Base-by-base conservation (phyloP, 2,797 vertebrate species). In the Pseudochaenichthys georgianus region DNA sequence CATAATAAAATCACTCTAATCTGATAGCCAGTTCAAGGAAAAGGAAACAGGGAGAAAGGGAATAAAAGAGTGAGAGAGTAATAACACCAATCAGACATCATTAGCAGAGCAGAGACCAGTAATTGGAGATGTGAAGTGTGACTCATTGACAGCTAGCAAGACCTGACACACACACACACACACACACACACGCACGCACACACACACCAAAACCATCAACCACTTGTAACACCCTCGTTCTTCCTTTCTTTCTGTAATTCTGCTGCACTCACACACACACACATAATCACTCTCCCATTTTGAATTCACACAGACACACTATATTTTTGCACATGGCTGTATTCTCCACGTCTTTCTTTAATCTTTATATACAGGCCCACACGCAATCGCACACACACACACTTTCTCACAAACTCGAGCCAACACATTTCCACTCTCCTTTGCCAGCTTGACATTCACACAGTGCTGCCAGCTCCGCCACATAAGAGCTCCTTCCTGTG, bases 21-120 rank as follows among this genome's bases (percentile, higher is more conserved):
- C 65, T 73, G 52, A 82, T 50, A 48, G 62, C 43, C 16, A 5
- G 21, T 52, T 46, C 15, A 52, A 57, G 28, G 66, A 71, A n/a
- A 60, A 9, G 16, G 17, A 28, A 48, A 43, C 10, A 61, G 23
- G 16, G 73, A 66, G 46, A 12, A 53, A 59, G 68, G 75, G 63
- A 76, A 70, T 54, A 59, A 79, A 76, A 67, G 60, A 38, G 75
- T 1, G 17, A 75, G 81, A 76, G 82, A 70, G 73, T 87, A 86
- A 91, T 87, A 81, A 82, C 83, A 77, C 70, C 80, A 88, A 87
- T 92, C 90, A 89, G 67, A 74, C 72, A 48, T 75, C 70, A 89
- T 85, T 87, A 85, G 87, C 53, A 43, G 79, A 81, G 82, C 65
- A 77, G 68, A 77, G 80, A 73, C 46, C 77, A 70, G 80, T 86